Evolutionary conservation across 2,888 invertebrate genomes (phyloP).

Genomic region (Nomada fabriciana): DNA sequence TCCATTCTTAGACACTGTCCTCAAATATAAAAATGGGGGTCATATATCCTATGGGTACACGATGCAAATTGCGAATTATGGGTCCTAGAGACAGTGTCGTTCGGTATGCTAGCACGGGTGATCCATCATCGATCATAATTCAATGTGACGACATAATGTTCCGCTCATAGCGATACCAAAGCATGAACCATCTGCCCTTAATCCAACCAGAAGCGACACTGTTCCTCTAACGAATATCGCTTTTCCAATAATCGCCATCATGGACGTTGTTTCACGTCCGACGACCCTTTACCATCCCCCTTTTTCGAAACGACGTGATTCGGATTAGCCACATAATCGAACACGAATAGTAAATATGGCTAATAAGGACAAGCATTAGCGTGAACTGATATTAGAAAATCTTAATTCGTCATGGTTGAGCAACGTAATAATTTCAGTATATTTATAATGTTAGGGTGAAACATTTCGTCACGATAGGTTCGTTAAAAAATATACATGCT

Average conservation of each 20-base stretch:
- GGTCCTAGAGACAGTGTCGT: neutral
- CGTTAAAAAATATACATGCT: too few relatives aligned
- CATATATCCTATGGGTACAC: neutral
- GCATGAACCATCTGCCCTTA: conserved; percentile 49
- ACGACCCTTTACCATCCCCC: neutral
- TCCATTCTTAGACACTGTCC: neutral
- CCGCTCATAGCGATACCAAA: conserved; percentile 55
- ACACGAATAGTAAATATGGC: neutral
- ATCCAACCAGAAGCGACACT: conserved; percentile 44
- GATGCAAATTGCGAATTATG: conserved; percentile 24
- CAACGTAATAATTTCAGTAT: too few relatives aligned
- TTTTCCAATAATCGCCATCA: conserved; percentile 32
- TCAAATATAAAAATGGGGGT: neutral
- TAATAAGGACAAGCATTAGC: too few relatives aligned
- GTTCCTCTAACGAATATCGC: conserved; percentile 17
- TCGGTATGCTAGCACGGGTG: conserved; percentile 50
- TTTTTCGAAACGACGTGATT: neutral
- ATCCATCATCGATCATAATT: conserved; percentile 66
- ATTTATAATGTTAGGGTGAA: too few relatives aligned
- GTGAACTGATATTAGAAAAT: too few relatives aligned
- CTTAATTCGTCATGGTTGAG: too few relatives aligned
- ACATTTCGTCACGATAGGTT: too few relatives aligned
- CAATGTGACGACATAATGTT: conserved; percentile 59
- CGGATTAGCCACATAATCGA: neutral
- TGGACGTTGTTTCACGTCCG: conserved; percentile 15